Conservation (phyloP, 2,797 vertebrate species). For the Peromyscus attwateri region DNA sequence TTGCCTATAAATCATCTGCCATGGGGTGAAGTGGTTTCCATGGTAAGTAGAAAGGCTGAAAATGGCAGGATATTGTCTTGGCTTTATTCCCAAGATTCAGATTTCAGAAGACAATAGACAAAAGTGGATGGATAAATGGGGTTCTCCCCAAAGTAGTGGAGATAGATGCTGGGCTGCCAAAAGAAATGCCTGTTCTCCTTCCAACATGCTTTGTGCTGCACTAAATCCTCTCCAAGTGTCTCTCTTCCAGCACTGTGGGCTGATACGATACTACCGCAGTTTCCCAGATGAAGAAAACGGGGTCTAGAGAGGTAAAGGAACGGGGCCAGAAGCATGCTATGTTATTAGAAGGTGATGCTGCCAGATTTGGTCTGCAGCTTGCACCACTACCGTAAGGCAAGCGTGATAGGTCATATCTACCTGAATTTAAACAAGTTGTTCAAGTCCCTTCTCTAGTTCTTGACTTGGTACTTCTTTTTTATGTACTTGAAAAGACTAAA, state of each 20-base stretch:
- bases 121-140: neutral
- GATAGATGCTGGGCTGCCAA: neutral
- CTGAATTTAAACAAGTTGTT: neutral
- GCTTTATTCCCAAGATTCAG: constrained; percentile 66
- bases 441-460: neutral
- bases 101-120: constrained; percentile 16
- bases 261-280: neutral
- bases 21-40: constrained; percentile 58
- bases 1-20: constrained; percentile 53
- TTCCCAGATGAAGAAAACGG: constrained; percentile 59
- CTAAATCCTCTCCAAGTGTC: neutral
- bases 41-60: constrained; percentile 45
- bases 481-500: neutral
- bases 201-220: neutral
- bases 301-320: neutral
- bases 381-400: neutral
- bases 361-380: neutral
- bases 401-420: neutral
- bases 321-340: neutral
- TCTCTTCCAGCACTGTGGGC: neutral
- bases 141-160: neutral
- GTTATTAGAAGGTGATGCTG: neutral
- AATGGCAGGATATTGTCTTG: constrained; percentile 58
- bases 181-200: neutral
- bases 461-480: neutral